Base-by-base conservation (phyloP, 2,797 vertebrate genomes). In the Lagocephalus sceleratus region DNA sequence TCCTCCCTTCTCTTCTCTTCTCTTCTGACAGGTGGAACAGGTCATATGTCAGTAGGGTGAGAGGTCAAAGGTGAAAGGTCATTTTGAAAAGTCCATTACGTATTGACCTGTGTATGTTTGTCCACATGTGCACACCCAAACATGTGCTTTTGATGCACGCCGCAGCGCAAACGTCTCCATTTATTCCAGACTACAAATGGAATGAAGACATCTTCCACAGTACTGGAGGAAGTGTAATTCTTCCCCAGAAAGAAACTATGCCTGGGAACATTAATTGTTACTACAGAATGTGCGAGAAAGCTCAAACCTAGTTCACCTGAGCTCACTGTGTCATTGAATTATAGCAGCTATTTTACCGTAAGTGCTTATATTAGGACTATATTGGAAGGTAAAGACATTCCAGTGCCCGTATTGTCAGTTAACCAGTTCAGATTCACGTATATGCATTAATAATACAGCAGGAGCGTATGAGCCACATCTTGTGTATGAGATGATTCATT, bases 21-120 rank as follows among this genome's bases (percentile, higher is more conserved):
- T 47, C 9, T 35, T 57, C 60, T 56, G 81, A 78, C 79, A 84
- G 78, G 78, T 78, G 82, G 81, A 58, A 51, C 12, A 39, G 75
- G 60, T 84, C 79, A 76, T 58, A 48, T 72, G 63, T 60, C 53
- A 25, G 35, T 2, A 46, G 60, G 69, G 59, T 61, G 26, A 52
- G 39, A 60, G 72, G 70, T 79, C 55, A 75, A 47, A 79, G 78
- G 79, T 79, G 43, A 71, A 60, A 73, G 84, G 80, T 76, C 81
- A 81, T 51, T 56, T 63, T 65, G 47, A 55, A n/a, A 69, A 84
- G 82, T 82, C 78, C 87, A 86, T 88, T 88, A 87, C 67, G 60
- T 73, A 82, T 85, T 81, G 87, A 87, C 70, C 71, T 68, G 68
- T 8, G 9, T 71, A n/a, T 63, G 52, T 57, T 66, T 60, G 57